These are phyloP conservation scores for Poeciliopsis turneri DNA, from an alignment of 2,797 vertebrate genomes.

Conservation along the genomic window DNA sequence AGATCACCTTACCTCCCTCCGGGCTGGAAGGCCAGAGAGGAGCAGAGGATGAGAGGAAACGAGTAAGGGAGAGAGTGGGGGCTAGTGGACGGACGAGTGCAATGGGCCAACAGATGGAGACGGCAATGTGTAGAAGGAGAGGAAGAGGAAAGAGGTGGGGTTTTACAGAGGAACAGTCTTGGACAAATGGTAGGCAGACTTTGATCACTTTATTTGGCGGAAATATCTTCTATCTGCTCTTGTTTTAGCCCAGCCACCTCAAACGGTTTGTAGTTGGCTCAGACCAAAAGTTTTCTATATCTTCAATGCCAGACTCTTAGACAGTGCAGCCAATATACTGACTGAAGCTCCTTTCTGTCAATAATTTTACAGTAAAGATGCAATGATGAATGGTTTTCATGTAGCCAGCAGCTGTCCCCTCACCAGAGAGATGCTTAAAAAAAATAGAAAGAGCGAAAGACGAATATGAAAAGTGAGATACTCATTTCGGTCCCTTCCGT, in stretches of 20 bases:
- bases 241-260: neutral
- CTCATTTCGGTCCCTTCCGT: slow-evolving; percentile 73
- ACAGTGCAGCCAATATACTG: slow-evolving; percentile 59
- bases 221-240: slow-evolving; percentile 25
- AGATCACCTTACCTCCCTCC: slow-evolving; percentile 76
- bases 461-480: slow-evolving; percentile 74
- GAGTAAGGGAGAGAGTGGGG: slow-evolving; percentile 34
- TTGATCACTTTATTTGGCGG: slow-evolving; percentile 74
- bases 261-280: slow-evolving; percentile 14
- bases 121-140: slow-evolving; percentile 56
- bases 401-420: slow-evolving; percentile 69
- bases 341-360: slow-evolving; percentile 61
- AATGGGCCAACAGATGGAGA: slow-evolving; percentile 73
- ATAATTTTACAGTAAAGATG: slow-evolving; percentile 75
- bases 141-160: slow-evolving; percentile 65
- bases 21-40: slow-evolving; percentile 73
- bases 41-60: slow-evolving; percentile 68
- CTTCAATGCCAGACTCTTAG: slow-evolving; percentile 53
- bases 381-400: slow-evolving; percentile 79
- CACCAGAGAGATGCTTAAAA: slow-evolving; percentile 43
- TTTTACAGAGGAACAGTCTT: slow-evolving; percentile 66
- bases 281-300: slow-evolving; percentile 43
- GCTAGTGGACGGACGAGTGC: slow-evolving; percentile 63
- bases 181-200: slow-evolving; percentile 60
- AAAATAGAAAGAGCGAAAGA: slow-evolving; percentile 43